Evolutionary conservation across 2,113 vertebrate species (phyloP).

Genomic region (Microtus richardsoni): DNA sequence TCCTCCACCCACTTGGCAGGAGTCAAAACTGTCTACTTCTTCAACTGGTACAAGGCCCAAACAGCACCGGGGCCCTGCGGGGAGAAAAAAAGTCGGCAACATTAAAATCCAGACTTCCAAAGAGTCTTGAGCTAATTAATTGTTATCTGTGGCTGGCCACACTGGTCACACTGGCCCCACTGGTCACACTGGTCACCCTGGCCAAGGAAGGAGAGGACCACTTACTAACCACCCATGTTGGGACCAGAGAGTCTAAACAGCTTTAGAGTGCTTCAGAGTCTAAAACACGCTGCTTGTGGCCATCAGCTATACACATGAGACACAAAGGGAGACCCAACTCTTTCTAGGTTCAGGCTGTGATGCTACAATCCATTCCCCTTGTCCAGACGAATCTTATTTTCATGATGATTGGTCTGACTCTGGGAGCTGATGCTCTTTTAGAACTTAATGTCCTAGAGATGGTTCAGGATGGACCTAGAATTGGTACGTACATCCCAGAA

Average conservation of each 20-base stretch:
- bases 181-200: background rate
- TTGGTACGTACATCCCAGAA: background rate
- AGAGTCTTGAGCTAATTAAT: no score
- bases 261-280: background rate
- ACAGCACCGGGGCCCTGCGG: conserved; percentile 86
- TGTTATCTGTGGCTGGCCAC: background rate
- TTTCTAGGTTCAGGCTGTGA: background rate
- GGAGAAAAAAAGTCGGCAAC: conserved; percentile 48
- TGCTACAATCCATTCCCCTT: background rate
- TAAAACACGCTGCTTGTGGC: background rate
- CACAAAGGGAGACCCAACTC: background rate
- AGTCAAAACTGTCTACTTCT: conserved; percentile 83
- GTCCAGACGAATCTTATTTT: background rate
- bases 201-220: background rate
- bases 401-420: background rate
- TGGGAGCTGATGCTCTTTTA: background rate
- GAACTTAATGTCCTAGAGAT: background rate
- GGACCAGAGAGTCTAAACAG: background rate
- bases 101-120: background rate
- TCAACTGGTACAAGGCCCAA: conserved; percentile 90
- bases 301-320: background rate
- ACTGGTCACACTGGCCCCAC: background rate
- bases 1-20: conserved; percentile 81
- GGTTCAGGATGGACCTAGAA: background rate
- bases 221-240: background rate